Evolutionary conservation across 2,888 invertebrate genomes (phyloP).

Genomic region (Eristalis pertinax): DNA sequence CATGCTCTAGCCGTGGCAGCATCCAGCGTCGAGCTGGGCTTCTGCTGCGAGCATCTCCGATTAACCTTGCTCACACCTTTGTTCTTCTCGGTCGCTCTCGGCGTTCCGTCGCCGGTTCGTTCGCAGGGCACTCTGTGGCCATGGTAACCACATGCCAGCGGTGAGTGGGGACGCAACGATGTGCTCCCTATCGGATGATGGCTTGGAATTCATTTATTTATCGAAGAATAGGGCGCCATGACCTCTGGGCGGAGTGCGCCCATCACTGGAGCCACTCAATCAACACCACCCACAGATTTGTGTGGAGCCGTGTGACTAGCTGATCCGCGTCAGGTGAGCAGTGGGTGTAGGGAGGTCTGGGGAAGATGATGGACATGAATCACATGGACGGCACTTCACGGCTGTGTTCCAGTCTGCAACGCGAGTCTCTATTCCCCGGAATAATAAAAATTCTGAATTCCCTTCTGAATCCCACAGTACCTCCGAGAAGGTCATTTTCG

Average conservation of each 20-base stretch:
- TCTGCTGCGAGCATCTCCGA: conserved; percentile 54
- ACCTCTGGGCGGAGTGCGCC: conserved; percentile 33
- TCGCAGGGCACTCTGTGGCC: conserved; percentile 4
- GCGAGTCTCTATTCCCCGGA: too few species aligned
- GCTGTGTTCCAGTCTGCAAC: too few species aligned
- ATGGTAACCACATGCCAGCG: background rate
- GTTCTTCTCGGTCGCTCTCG: conserved; percentile 26
- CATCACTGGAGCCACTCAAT: conserved; percentile 42
- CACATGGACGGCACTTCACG: too few species aligned
- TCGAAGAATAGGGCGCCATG: conserved; percentile 18
- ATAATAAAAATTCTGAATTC: too few species aligned
- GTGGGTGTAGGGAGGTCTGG: background rate
- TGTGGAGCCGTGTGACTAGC: background rate
- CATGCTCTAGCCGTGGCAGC: conserved; percentile 48
- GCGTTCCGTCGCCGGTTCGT: background rate
- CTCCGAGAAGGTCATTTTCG: too few species aligned
- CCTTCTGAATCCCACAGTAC: too few species aligned
- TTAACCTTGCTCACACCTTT: conserved; percentile 70
- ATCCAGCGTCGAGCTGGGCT: conserved; percentile 10
- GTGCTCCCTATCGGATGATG: conserved; percentile 33
- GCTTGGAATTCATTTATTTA: conserved; percentile 44
- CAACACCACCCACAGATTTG: conserved; percentile 24
- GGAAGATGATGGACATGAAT: too few species aligned
- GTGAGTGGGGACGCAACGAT: too few species aligned
- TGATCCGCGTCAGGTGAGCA: conserved; percentile 24